Evolutionary conservation across 2,888 invertebrate genomes (phyloP), one percentile per base, ranked within the genome.

Genomic region (Tiphia femorata): DNA sequence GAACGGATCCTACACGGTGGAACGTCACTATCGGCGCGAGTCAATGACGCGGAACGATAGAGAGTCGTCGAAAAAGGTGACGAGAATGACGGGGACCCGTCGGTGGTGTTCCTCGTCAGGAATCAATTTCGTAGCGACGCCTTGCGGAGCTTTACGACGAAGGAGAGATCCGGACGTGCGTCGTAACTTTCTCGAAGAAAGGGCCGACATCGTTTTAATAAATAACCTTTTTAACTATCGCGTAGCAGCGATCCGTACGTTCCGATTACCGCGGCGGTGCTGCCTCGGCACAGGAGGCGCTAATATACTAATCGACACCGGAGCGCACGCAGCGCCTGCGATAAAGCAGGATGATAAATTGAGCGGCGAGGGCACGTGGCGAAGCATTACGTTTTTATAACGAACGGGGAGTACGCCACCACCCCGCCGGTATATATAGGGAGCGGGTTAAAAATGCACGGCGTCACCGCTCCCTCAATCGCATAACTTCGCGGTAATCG

Each of bases 401-500:
- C 46, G 20, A 30, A 29, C 16, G 27, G 48, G 10, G 21, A 17
- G 27, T 23, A 38, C 20, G 14, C 27, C 25, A 12, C 16, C 14
- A 37, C 8, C 14, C 12, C 17, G 46, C 16, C 16, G 17, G 37
- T 43, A 21, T 8, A 44, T 37, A 40, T 40, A 33, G 21, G 21
- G 2, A 8, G n/a, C 29, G 21, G 35, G 59, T 66, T 61, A 65
- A 70, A 62, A 64, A 58, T 64, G 56, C 49, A 47, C 57, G 56
- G 54, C 62, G 60, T 54, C 58, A 54, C 54, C 55, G 61, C 25
- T 42, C 38, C 49, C 40, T 43, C 56, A 42, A 56, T 57, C 53
- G 49, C 53, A 46, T 29, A 52, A 55, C 62, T 62, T 58, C 42
- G 44, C 43, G 50, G 63, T 75, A 72, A 77, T 76, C 66, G 72